phyloP scores from a whole-genome alignment of 2,113 vertebrate species.

The Ailurus styani region DNA sequence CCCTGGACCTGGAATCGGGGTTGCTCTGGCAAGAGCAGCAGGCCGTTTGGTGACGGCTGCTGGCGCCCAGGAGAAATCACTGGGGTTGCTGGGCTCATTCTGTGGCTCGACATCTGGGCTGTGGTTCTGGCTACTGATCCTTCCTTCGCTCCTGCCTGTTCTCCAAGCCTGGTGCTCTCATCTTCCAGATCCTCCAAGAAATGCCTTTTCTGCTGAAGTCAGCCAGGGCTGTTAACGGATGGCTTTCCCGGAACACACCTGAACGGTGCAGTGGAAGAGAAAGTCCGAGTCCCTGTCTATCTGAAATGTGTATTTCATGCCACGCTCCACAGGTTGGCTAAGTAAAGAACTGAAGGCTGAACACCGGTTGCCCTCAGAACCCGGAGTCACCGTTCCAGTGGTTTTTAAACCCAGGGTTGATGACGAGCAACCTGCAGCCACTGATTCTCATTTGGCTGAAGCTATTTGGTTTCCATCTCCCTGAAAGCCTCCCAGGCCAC shows the following conservation, averaged over 20 bases:
- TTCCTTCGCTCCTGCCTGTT: not conserved
- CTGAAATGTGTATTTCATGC: not conserved
- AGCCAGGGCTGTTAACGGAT: not conserved
- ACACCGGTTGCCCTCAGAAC: not conserved
- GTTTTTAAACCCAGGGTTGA: not conserved
- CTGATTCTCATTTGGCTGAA: not conserved
- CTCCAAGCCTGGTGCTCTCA: not conserved
- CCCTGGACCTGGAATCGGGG: not conserved
- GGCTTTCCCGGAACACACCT: not conserved
- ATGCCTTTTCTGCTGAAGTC: not conserved
- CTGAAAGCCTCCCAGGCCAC: not conserved
- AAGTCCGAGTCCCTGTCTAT: not conserved
- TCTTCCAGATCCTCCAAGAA: not conserved
- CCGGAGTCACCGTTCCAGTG: not conserved
- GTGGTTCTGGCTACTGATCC: not conserved
- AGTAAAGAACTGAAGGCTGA: not conserved
- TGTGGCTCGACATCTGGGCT: not conserved
- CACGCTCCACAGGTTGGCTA: not conserved
- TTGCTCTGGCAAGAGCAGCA: not conserved
- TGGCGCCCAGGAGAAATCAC: too few species aligned
- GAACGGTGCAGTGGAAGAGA: not conserved
- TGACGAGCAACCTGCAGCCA: not conserved
- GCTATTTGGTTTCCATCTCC: not conserved
- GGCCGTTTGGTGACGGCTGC: fast-evolving
- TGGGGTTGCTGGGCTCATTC: not conserved